phyloP scores from a whole-genome alignment of 2,888 invertebrate genomes.

The Portevinia maculata region DNA sequence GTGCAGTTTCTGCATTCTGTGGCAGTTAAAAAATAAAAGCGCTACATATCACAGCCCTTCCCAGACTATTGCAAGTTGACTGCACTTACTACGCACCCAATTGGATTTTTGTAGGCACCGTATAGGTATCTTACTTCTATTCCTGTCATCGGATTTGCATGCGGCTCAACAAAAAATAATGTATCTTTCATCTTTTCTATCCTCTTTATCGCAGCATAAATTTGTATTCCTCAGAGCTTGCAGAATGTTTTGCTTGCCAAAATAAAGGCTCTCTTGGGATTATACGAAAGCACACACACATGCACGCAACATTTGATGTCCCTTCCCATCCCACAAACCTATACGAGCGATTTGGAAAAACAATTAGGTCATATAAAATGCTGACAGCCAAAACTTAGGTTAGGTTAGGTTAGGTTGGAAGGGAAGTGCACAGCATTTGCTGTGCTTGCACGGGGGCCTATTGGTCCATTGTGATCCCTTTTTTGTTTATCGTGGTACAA shows the following conservation, averaged over 20 bases:
- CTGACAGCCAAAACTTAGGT: conserved; percentile 20
- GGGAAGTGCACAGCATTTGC: no score
- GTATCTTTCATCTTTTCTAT: conserved; percentile 24
- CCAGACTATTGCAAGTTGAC: no score
- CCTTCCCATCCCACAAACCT: neutral
- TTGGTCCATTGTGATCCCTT: no score
- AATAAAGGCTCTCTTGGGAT: conserved; percentile 40
- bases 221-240: conserved; percentile 4
- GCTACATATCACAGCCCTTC: no score
- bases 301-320: neutral
- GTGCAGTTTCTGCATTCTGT: no score
- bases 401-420: no score
- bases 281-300: conserved; percentile 13
- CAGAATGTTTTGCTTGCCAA: conserved; percentile 29
- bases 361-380: conserved; percentile 68
- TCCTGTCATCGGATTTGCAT: conserved; percentile 49
- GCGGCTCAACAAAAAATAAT: conserved; percentile 28
- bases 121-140: neutral
- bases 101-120: no score
- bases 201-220: neutral
- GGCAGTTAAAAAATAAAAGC: no score
- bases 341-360: conserved; percentile 56
- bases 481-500: no score
- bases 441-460: no score
- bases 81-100: no score